phyloP scores from a whole-genome alignment of 2,113 vertebrate species.

The Clarias batrachus region DNA sequence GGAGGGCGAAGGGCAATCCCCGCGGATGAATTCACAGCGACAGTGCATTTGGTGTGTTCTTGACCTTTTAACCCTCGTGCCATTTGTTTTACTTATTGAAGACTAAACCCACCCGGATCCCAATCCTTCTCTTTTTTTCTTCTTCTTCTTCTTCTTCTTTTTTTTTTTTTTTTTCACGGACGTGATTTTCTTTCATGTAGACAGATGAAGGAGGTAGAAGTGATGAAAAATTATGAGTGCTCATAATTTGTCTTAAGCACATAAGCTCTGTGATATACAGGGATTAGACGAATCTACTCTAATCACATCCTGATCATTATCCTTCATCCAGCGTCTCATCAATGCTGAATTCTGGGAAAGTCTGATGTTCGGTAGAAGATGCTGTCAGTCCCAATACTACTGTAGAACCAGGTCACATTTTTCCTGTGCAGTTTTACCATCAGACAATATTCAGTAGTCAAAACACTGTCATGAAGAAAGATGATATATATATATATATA shows the following conservation, averaged over 20 bases:
- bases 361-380: neutral
- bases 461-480: neutral
- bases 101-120: conserved; percentile 1
- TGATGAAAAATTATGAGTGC: neutral
- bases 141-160: neutral
- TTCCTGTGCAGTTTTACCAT: neutral
- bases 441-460: neutral
- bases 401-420: neutral
- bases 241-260: neutral
- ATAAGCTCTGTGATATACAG: neutral
- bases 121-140: neutral
- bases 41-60: conserved; percentile 20
- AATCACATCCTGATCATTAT: conserved; percentile 25
- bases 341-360: neutral
- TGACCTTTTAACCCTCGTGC: conserved; percentile 26
- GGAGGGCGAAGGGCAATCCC: conserved; percentile 16
- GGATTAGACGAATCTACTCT: conserved; percentile 10
- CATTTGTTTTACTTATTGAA: conserved; percentile 10
- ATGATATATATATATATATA: too few species aligned
- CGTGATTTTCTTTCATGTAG: neutral
- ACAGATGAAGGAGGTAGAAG: neutral
- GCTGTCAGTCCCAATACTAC: neutral
- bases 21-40: conserved; percentile 7
- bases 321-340: conserved; percentile 11
- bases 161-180: neutral